Evolutionary conservation across 2,888 invertebrate genomes (phyloP).

Genomic region (Cyrtodaria siliqua): DNA sequence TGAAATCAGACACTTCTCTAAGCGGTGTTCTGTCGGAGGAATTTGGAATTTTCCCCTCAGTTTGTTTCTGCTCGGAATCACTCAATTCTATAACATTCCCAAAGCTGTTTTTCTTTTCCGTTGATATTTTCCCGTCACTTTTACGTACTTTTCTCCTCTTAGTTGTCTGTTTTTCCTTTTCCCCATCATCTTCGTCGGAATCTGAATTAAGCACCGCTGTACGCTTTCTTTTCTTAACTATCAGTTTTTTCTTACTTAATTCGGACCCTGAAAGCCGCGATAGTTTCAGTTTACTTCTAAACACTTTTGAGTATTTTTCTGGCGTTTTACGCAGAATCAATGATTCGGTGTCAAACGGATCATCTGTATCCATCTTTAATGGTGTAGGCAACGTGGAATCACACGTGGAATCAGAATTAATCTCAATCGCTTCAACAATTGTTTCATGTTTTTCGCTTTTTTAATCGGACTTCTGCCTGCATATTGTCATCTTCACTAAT

Average conservation of each 20-base stretch:
- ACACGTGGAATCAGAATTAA: too few relatives aligned
- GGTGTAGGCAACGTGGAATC: too few relatives aligned
- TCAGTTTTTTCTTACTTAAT: constrained; percentile 19
- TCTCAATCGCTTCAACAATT: background rate
- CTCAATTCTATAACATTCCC: too few relatives aligned
- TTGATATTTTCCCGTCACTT: background rate
- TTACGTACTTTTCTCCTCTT: background rate
- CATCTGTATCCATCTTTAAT: background rate
- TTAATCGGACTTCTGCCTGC: background rate
- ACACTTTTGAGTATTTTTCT: constrained; percentile 17
- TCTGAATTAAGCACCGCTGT: constrained; percentile 18
- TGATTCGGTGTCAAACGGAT: constrained; percentile 17
- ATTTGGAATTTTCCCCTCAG: too few relatives aligned
- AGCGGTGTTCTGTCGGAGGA: too few relatives aligned
- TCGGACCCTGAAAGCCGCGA: too few relatives aligned
- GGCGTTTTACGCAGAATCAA: constrained; percentile 25
- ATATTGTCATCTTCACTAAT: constrained; percentile 6
- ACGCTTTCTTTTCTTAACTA: constrained; percentile 11
- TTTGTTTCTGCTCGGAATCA: too few relatives aligned
- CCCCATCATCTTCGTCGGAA: constrained; percentile 15
- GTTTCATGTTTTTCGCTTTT: background rate
- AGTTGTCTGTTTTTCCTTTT: background rate
- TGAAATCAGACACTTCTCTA: too few relatives aligned
- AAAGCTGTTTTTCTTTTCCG: constrained; percentile 4
- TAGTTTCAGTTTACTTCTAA: background rate